Evolutionary conservation across 2,113 vertebrate genomes (phyloP), one percentile per base, ranked within the genome.

Genomic region (Eurystomus gularis): DNA sequence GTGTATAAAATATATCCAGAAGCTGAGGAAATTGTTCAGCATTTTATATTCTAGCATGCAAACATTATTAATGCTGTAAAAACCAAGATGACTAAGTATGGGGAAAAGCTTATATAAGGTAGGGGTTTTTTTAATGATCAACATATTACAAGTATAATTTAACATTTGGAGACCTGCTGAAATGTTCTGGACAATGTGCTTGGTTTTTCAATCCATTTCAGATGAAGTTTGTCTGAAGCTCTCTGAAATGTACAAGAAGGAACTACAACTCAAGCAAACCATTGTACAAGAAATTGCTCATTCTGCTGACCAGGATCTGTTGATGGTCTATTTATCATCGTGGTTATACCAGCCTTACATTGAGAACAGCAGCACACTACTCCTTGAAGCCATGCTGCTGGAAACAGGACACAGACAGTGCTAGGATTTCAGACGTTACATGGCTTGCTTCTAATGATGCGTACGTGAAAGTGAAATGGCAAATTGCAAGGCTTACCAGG

Each of bases 311-410:
- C 96, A 94, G 13, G 98, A 99, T 96, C 98, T 99, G 54, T 72
- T 96, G 95, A 97, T 99, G 98, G 98, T 99, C 65, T 99, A 98
- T 96, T 96, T 99, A 80, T 99, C 99, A 0, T 98, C 98, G 4
- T 99, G 99, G 99, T 96, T 99, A 29, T 98, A 99, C 93, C 99
- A 99, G 97, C 99, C 99, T 11, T 99, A 98, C 48, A 93, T 98
- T 68, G 98, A 98, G 9, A 95, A 97, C 9, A 87, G 89, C 73
- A 97, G 94, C 96, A 97, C 96, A 82, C 96, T 99, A 31, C 97
- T 97, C 0, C 97, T 99, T 9, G 99, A 99, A 94, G 97, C 98
- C 71, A 98, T 99, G 98, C 98, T 99, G 86, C 97, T 99, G 52
- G 99, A 99, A 97, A 99, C 99, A 0, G 99, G 99, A 40, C 99